Percentiles rank a stretch among this genome's conserved stretches.
phyloP scores from a whole-genome alignment of 2,797 vertebrate genomes.

The Spinus pinus region DNA sequence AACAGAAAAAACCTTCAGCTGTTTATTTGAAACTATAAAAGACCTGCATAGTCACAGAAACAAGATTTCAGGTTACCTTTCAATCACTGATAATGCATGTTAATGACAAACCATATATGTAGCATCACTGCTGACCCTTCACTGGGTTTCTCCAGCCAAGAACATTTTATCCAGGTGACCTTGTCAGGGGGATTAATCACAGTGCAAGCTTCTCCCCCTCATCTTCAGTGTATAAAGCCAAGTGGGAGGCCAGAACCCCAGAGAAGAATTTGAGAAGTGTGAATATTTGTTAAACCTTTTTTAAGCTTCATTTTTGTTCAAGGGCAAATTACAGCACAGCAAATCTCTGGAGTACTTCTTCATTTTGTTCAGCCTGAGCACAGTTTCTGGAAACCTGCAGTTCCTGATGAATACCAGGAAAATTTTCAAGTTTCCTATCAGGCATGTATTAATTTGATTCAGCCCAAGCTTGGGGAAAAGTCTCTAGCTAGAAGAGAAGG shows the following conservation, averaged over 20 bases:
- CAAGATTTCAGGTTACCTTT: neutral
- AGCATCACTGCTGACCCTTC: neutral
- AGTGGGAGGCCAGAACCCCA: neutral
- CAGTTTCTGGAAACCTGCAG: neutral
- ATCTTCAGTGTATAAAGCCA: neutral
- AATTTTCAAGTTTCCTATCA: constrained; percentile 20
- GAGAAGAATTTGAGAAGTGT: neutral
- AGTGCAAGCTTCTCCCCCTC: neutral
- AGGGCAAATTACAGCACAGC: neutral
- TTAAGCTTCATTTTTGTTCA: constrained; percentile 5
- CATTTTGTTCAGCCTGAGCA: neutral
- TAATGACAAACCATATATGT: neutral
- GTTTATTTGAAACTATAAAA: neutral
- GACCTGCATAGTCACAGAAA: neutral
- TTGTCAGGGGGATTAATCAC: neutral
- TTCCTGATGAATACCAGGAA: constrained; percentile 17
- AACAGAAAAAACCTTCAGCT: neutral
- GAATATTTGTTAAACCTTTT: neutral
- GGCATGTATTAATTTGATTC: neutral
- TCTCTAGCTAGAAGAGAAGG: neutral
- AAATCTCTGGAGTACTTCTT: neutral
- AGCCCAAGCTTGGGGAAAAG: neutral
- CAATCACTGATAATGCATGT: neutral
- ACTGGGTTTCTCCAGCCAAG: neutral
- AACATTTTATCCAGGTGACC: neutral